Percentiles rank a stretch among this genome's conserved stretches.
These are phyloP conservation scores for Leptopilina clavipes DNA, from an alignment of 1,140 invertebrate species.

Conservation along the genomic window DNA sequence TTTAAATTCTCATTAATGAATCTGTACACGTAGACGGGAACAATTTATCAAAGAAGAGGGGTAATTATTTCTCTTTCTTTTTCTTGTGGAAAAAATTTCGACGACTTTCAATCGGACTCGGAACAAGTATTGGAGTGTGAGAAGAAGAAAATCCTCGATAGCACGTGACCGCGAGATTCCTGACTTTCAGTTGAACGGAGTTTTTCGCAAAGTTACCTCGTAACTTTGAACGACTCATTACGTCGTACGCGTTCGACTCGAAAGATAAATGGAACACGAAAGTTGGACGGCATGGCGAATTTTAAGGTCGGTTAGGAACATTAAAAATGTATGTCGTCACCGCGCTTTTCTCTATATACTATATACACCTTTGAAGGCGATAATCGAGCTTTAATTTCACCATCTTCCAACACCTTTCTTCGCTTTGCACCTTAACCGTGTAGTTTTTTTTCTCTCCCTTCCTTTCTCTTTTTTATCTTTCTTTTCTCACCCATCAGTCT, in stretches of 20 bases:
- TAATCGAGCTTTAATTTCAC: conserved; percentile 26
- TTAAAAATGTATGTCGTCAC: conserved; percentile 39
- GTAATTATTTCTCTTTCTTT: conserved; percentile 33
- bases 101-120: conserved; percentile 26
- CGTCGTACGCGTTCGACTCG: conserved; percentile 49
- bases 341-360: conserved; percentile 32
- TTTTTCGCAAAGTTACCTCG: conserved; percentile 52
- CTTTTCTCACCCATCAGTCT: conserved; percentile 4
- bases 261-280: conserved; percentile 59
- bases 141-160: conserved; percentile 23
- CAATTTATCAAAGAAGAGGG: conserved; percentile 21
- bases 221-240: conserved; percentile 53
- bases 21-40: conserved; percentile 24
- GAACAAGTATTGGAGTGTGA: conserved; percentile 2
- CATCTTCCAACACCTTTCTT: conserved; percentile 52
- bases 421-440: conserved; percentile 32
- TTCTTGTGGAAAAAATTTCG: conserved; percentile 26
- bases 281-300: conserved; percentile 54
- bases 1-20: conserved; percentile 22
- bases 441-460: conserved; percentile 7
- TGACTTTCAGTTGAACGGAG: conserved; percentile 26
- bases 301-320: conserved; percentile 45
- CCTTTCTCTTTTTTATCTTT: conserved; percentile 14
- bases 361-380: conserved; percentile 9
- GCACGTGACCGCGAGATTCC: conserved; percentile 27